These are phyloP conservation scores for Trichacis sp. DNA, from an alignment of 2,888 invertebrate species.

Conservation along the genomic window DNA sequence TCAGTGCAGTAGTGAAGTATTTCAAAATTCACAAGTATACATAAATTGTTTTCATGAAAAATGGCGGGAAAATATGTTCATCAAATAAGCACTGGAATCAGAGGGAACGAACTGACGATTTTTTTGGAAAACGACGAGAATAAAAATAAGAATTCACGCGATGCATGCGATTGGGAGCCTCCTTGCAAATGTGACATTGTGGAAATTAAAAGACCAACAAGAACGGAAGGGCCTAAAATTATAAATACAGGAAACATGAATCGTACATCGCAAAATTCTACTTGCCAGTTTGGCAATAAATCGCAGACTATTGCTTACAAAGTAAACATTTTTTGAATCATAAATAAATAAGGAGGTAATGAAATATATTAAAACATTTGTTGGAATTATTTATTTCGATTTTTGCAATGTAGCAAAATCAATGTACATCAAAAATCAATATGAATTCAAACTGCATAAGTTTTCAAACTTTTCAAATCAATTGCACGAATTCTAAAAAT, in stretches of 20 bases:
- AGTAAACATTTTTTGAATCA: constrained; percentile 30
- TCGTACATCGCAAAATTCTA: constrained; percentile 54
- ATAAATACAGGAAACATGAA: constrained; percentile 56
- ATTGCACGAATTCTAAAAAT: too few species aligned
- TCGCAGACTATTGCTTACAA: constrained; percentile 55
- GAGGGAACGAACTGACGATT: constrained; percentile 77
- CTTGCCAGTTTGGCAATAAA: constrained; percentile 38
- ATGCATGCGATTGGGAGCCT: constrained; percentile 52
- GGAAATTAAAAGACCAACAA: constrained; percentile 57
- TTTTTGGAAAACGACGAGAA: constrained; percentile 74
- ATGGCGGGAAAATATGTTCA: constrained; percentile 70
- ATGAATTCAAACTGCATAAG: too few species aligned
- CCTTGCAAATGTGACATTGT: constrained; percentile 59
- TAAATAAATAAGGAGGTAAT: too few species aligned
- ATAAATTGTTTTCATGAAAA: not conserved
- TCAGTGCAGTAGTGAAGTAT: too few species aligned
- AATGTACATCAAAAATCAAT: too few species aligned
- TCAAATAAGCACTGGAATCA: constrained; percentile 77
- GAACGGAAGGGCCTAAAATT: constrained; percentile 55
- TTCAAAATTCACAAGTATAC: too few species aligned
- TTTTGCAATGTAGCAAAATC: too few species aligned
- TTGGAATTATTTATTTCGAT: too few species aligned
- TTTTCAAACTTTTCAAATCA: too few species aligned
- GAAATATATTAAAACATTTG: too few species aligned
- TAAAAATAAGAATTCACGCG: constrained; percentile 41